Base-by-base conservation (phyloP, 1,140 invertebrate genomes). In the Drosophila miranda region DNA sequence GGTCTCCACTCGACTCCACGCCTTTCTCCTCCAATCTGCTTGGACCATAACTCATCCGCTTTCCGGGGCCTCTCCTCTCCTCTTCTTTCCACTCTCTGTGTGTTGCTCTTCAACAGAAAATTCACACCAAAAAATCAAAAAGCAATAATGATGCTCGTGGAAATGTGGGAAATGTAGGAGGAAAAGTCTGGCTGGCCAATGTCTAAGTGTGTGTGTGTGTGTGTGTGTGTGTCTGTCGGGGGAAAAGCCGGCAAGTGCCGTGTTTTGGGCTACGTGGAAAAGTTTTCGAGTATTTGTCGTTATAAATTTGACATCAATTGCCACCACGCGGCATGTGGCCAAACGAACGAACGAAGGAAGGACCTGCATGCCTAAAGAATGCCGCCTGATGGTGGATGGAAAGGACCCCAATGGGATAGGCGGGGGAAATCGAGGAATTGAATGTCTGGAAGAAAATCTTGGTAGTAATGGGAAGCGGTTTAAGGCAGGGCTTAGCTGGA, bases 231-330 rank as follows among this genome's bases (percentile, higher is more conserved):
- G 43, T 53, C 8, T 41, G 21, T 16, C 11, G 23, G 41, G 7
- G 28, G 30, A 42, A 42, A 14, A 42, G 38, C 8, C n/a, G 30
- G 38, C 41, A 34, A 49, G 51, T 46, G 34, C 34, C 34, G 55
- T 71, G 75, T 60, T 72, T 46, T 56, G 62, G 42, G 57, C 71
- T 77, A 60, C 53, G 64, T 70, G 54, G 68, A 51, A 71, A 74
- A 72, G 55, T 75, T 82, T 82, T 78, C 75, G 57, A 70, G 70
- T 82, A 82, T 82, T 82, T 82, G 79, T 82, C 79, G 79, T 75
- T 83, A 82, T 82, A 82, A 83, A 83, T 82, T 83, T 82, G 79
- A 83, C 79, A 82, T 83, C 79, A 82, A 82, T 82, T 83, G 79
- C 70, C 79, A 55, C 34, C 34, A 38, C 11, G 34, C 79, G 80